Percentiles rank a stretch among this genome's conserved stretches.
These are phyloP conservation scores for Temnothorax longispinosus DNA, from an alignment of 1,140 invertebrate genomes.

Conservation along the genomic window DNA sequence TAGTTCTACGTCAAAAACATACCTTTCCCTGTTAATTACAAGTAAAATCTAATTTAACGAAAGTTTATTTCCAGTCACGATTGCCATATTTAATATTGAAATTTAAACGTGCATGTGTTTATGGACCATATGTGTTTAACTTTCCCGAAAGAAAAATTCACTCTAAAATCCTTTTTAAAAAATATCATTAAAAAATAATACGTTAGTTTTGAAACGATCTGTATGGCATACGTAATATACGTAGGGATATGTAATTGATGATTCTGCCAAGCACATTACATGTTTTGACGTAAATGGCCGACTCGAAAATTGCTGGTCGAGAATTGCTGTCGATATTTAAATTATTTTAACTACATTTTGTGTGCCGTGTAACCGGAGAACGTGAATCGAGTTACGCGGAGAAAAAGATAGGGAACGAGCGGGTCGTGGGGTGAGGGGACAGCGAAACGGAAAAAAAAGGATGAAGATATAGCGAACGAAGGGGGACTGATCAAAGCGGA, in stretches of 20 bases:
- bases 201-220: background rate
- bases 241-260: conserved; percentile 26
- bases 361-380: conserved; percentile 45
- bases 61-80: conserved; percentile 32
- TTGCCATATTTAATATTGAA: conserved; percentile 38
- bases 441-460: conserved; percentile 6
- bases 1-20: no score
- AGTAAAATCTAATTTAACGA: conserved; percentile 6
- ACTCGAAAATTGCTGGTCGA: conserved; percentile 33
- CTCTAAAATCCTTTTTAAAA: background rate
- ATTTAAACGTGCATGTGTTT: conserved; percentile 10
- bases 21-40: conserved; percentile 28
- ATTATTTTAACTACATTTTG: conserved; percentile 54
- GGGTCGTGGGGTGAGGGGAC: conserved; percentile 31
- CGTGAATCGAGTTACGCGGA: conserved; percentile 39
- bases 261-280: conserved; percentile 44
- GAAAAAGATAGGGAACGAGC: conserved; percentile 62
- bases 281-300: conserved; percentile 38
- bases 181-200: conserved; percentile 6
- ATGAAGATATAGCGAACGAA: conserved; percentile 32
- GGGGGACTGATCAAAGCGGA: background rate
- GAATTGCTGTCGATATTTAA: conserved; percentile 50
- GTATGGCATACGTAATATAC: background rate
- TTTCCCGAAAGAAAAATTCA: background rate
- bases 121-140: conserved; percentile 10